Evolutionary conservation across 2,888 invertebrate species (phyloP), one percentile per base, ranked within the genome.

Genomic region (Crepidodera aurea): DNA sequence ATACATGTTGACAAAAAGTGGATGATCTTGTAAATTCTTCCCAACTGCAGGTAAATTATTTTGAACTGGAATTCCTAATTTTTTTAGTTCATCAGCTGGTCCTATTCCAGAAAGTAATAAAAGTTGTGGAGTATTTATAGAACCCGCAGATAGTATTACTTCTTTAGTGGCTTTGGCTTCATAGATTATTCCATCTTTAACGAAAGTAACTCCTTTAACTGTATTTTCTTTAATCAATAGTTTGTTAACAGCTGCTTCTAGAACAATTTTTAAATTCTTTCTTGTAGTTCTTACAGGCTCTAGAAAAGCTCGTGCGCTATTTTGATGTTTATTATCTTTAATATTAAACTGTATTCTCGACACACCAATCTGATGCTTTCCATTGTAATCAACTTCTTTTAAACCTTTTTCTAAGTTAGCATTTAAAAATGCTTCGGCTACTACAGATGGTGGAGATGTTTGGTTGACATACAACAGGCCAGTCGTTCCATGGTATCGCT

Each of bases 91-190:
- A 0, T 85, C 81, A 22, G 76, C 79, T 0, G 92, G 91, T 0
- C 92, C 92, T 22, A 94, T 83, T 10, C 95, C 95, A 0, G 94
- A 94, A 10, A 94, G 78, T 91, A 94, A 90, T 46, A 96, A 79
- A 4, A 96, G 78, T 76, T 95, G 94, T 0, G 96, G 93, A 1
- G 93, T 91, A 69, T 92, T 93, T 19, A 96, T 88, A 0, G 91
- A 82, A 1, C 96, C 95, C 0, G 93, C 93, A 4, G 90, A 87
- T 29, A 94, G 79, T 53, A 95, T 85, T 1, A 95, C 86, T 80
- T 93, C 94, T 67, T 89, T 91, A 10, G 82, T 84, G 1, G 91
- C 92, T 4, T 79, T 77, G 0, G 84, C 83, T 2, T 76, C 70
- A 63, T 81, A 86, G 2, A 34, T 44, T 7, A 22, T 51, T 7